These are phyloP conservation scores for Theropithecus gelada DNA, from an alignment of 2,113 vertebrate species.

Conservation along the genomic window DNA sequence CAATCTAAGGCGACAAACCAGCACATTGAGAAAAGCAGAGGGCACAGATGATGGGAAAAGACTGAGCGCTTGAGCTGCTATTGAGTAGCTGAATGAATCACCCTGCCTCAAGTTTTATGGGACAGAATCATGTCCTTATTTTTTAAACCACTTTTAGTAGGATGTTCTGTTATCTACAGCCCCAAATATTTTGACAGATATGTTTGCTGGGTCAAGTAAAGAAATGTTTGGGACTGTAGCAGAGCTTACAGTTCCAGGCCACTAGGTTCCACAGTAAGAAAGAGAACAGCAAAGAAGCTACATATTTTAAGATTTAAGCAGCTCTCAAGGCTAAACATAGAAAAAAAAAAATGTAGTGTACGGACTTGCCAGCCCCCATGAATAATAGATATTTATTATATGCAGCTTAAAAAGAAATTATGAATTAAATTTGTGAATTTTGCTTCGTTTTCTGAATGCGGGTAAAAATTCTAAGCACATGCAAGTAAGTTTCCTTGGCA, in stretches of 20 bases:
- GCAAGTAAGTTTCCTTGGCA: not conserved
- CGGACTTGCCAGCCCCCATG: not conserved
- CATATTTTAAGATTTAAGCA: not conserved
- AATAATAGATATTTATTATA: constrained; percentile 28
- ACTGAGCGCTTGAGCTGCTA: accelerated
- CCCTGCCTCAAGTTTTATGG: not conserved
- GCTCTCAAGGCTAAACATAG: not conserved
- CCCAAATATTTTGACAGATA: not conserved
- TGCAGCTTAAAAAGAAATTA: not conserved
- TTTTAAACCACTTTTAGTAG: not conserved
- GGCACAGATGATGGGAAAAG: not conserved
- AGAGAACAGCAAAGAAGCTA: not conserved
- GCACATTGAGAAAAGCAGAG: not conserved
- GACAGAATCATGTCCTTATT: not conserved
- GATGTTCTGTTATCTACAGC: not conserved
- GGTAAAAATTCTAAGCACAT: constrained; percentile 1
- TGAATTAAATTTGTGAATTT: constrained; percentile 26
- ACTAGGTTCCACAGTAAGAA: not conserved
- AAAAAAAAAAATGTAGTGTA: not conserved
- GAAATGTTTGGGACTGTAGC: not conserved
- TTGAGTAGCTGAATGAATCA: not conserved
- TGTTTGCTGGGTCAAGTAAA: not conserved
- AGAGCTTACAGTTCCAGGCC: not conserved
- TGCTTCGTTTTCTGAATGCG: constrained; percentile 41
- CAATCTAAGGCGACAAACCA: not conserved